A percentile compares a stretch with the other conserved stretches of the same genome.
Evolutionary conservation across 2,113 vertebrate species (phyloP).

Genomic region (Podarcis raffonei): DNA sequence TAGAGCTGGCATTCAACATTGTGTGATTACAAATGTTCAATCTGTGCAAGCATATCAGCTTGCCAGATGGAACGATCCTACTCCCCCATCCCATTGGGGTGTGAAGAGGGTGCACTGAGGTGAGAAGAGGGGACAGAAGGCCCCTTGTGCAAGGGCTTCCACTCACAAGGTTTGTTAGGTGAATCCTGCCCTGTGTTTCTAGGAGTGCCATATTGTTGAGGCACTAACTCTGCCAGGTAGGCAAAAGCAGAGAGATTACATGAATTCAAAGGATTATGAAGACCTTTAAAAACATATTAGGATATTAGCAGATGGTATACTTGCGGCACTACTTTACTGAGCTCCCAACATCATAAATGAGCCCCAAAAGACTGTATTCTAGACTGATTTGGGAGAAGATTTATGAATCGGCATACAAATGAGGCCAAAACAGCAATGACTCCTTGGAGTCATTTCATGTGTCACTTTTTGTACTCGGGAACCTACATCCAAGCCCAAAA

Average conservation of each 20-base stretch:
- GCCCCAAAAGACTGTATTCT: neutral
- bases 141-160: no score
- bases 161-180: no score
- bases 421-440: neutral
- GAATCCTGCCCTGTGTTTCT: neutral
- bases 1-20: no score
- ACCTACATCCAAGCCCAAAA: neutral
- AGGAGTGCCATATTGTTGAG: neutral
- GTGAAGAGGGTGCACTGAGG: no score
- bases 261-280: neutral
- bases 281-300: neutral
- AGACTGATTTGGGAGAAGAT: neutral
- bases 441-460: neutral
- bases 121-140: no score
- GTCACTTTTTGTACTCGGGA: neutral
- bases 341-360: neutral
- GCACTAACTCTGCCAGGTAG: neutral
- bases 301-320: neutral
- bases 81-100: no score
- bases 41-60: no score
- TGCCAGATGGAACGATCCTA: no score
- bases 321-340: neutral
- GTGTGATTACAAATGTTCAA: no score
- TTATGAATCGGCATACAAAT: neutral
- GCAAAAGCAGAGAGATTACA: neutral